Base-by-base conservation (phyloP, 2,113 vertebrate genomes). In the Mesembrinibis cayennensis region DNA sequence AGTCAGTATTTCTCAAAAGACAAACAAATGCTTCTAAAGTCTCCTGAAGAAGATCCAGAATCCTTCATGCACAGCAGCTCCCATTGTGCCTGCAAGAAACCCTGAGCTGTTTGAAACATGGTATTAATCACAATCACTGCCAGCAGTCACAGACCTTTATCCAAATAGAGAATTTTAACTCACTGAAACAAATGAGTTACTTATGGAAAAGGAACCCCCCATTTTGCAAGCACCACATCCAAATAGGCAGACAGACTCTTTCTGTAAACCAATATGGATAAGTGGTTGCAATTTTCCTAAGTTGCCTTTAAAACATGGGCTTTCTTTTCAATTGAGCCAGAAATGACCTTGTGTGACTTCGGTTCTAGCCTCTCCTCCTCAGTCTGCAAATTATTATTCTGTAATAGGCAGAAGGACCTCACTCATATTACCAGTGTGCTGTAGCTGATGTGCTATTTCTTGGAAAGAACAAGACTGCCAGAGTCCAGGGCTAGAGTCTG, bases 321-420 rank as follows among this genome's bases (percentile, higher is more conserved):
- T 96, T 91, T 91, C 50, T 93, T 93, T 95, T 94, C 87, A 89
- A 4, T 76, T 76, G 40, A 69, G 61, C 20, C 61, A 94, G 84
- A 87, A 88, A 82, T 89, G 93, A 95, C 97, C 95, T 95, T 80
- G 84, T 94, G 73, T 85, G 84, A 93, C 91, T 94, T 72, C 1
- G 0, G 17, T 82, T 80, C 17, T 34, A 61, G 66, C 42, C 70
- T 87, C 55, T 53, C 69, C 74, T 85, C 34, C 14, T 72, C 70
- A 79, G 34, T 6, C 83, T 95, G 93, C 66, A 82, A 87, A 55
- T 80, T 69, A 80, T 58, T 78, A 34, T 76, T 70, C 44, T 47
- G 58, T 15, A 65, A 36, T 16, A 18, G 29, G 70, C 70, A 93
- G 89, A 45, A 65, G 56, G 89, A 61, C 5, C 69, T 56, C 61